Percentiles rank a stretch among this genome's conserved stretches.
These are phyloP conservation scores for Heliconius sara DNA, from an alignment of 2,888 invertebrate genomes.

Conservation along the genomic window DNA sequence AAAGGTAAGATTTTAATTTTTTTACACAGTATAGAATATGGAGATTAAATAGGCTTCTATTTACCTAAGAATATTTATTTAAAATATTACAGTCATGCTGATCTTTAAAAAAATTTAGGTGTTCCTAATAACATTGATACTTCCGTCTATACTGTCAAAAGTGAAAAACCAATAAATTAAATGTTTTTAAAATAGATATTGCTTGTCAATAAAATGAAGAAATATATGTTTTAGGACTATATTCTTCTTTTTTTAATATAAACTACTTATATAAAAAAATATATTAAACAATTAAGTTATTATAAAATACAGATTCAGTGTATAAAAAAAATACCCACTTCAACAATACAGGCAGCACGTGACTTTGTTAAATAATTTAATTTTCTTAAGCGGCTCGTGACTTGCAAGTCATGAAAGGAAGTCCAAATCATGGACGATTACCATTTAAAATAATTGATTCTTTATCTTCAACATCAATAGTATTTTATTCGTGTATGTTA, in stretches of 20 bases:
- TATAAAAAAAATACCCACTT: not conserved
- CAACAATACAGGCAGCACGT: conserved; percentile 19
- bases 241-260: no score
- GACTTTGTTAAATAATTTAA: not conserved
- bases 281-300: not conserved
- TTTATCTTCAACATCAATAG: conserved; percentile 2
- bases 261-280: no score
- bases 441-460: conserved; percentile 17
- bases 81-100: not conserved
- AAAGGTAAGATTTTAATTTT: no score
- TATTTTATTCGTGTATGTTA: not conserved
- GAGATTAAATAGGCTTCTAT: no score
- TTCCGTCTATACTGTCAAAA: not conserved
- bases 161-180: not conserved
- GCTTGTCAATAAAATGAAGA: not conserved
- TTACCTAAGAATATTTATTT: no score
- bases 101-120: not conserved
- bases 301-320: not conserved
- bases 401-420: conserved; percentile 19
- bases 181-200: not conserved
- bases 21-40: no score
- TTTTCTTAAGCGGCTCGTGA: conserved; percentile 14
- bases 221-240: no score
- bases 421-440: conserved; percentile 26
- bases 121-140: not conserved